Evolutionary conservation across 2,797 vertebrate genomes (phyloP), one percentile per base, ranked within the genome.

Genomic region (Sphenodon punctatus): DNA sequence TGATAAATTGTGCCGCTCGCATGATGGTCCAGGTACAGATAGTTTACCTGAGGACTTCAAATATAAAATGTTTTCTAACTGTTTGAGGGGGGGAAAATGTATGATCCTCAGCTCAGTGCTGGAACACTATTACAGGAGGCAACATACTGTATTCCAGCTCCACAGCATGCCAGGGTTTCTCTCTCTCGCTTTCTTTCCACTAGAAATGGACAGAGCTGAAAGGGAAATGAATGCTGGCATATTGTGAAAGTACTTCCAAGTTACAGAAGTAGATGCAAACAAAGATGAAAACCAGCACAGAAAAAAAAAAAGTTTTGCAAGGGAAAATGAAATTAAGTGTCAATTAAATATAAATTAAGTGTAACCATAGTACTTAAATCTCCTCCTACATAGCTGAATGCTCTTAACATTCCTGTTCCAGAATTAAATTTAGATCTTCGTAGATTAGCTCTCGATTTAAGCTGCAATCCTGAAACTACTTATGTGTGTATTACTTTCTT

Each of bases 121-220:
- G 89, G 90, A 93, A 88, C 69, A 87, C 65, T 82, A 85, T 80
- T 89, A 92, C 60, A 80, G 90, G 86, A 85, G 79, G 59, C 78
- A 72, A 63, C 61, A 77, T 74, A 67, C 82, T 79, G 67, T 65
- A 88, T 88, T 92, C 87, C 84, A 87, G 83, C 12, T 36, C 79
- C 65, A 67, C 68, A 84, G 74, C 10, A 6, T 58, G 83, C 89
- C 84, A 69, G 46, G n/a, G 84, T 84, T 72, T 53, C 70, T 84
- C 88, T 85, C 80, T 92, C 88, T 90, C 85, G 53, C 70, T 84
- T 88, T 85, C 80, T 92, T 88, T 90, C 85, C 82, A 83, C 90
- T 88, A 90, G 91, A 95, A 94, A 91, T 78, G 92, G 92, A 92
- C 88, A 66, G 73, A 90, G 86, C 82, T 79, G 67, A 93, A 87